phyloP scores from a whole-genome alignment of 2,888 invertebrate species.

The Drosophila leonis region DNA sequence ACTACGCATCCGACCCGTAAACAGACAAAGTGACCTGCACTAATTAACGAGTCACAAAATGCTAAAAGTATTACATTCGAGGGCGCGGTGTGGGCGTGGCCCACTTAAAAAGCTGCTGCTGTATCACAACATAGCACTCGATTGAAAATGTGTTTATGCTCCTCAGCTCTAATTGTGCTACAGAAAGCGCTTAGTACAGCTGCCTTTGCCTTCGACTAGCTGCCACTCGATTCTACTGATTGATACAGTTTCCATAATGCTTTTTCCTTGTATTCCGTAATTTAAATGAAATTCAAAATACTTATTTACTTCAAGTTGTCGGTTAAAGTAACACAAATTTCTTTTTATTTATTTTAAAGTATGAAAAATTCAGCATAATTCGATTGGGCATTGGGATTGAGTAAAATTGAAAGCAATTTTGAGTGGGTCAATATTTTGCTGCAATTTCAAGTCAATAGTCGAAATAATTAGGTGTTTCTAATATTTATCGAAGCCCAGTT shows the following conservation, averaged over 20 bases:
- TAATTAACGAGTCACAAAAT: constrained; percentile 22
- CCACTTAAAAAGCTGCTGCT: not conserved
- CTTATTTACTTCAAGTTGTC: too few species aligned
- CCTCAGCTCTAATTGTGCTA: not conserved
- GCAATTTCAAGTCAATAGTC: too few species aligned
- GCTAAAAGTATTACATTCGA: constrained; percentile 9
- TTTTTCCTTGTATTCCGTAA: not conserved
- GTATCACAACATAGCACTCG: not conserved
- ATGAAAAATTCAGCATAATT: too few species aligned
- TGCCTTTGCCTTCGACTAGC: too few species aligned
- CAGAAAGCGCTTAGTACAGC: not conserved
- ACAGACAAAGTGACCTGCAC: constrained; percentile 7
- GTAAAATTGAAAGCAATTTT: too few species aligned
- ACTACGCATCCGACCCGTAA: constrained; percentile 30
- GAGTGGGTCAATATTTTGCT: too few species aligned
- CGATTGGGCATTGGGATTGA: too few species aligned
- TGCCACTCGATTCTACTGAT: not conserved
- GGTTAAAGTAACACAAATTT: too few species aligned
- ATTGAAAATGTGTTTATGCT: not conserved
- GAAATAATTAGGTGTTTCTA: too few species aligned
- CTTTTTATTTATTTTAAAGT: too few species aligned
- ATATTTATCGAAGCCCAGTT: too few species aligned
- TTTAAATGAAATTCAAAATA: too few species aligned
- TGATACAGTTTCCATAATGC: not conserved
- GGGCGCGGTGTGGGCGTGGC: not conserved